Percentiles rank a stretch among this genome's conserved stretches.
phyloP scores from a whole-genome alignment of 2,797 vertebrate genomes.

The Helostoma temminkii region DNA sequence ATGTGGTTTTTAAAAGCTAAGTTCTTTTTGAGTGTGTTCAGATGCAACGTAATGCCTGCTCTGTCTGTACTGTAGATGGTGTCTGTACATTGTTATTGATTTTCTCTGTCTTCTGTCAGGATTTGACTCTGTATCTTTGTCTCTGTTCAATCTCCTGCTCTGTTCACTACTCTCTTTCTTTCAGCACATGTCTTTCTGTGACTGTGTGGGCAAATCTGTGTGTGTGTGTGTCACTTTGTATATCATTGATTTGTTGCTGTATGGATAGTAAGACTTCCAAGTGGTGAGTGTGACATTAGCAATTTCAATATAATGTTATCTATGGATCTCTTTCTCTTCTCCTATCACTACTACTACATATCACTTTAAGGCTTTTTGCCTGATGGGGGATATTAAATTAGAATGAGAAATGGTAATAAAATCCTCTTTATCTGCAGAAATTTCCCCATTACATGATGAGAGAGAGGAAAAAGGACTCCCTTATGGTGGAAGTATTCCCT shows the following conservation, averaged over 20 bases:
- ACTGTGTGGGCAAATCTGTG: background rate
- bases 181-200: background rate
- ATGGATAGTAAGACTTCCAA: background rate
- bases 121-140: background rate
- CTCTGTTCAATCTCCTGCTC: background rate
- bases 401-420: slow-evolving; percentile 14
- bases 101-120: slow-evolving; percentile 7
- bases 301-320: background rate
- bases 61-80: background rate
- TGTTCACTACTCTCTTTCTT: background rate
- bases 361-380: background rate
- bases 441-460: slow-evolving; percentile 31
- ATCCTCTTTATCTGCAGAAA: slow-evolving; percentile 26
- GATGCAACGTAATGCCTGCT: background rate
- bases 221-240: too few species aligned
- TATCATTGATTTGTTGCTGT: too few species aligned
- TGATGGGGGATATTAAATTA: slow-evolving; percentile 27
- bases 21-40: background rate
- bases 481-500: slow-evolving; percentile 9
- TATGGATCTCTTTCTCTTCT: background rate
- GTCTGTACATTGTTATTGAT: slow-evolving; percentile 10
- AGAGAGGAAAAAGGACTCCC: slow-evolving; percentile 20
- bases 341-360: slow-evolving; percentile 3
- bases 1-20: background rate
- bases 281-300: background rate